Conservation (phyloP, 2,888 invertebrate genomes). For the Campoplex nolae region DNA sequence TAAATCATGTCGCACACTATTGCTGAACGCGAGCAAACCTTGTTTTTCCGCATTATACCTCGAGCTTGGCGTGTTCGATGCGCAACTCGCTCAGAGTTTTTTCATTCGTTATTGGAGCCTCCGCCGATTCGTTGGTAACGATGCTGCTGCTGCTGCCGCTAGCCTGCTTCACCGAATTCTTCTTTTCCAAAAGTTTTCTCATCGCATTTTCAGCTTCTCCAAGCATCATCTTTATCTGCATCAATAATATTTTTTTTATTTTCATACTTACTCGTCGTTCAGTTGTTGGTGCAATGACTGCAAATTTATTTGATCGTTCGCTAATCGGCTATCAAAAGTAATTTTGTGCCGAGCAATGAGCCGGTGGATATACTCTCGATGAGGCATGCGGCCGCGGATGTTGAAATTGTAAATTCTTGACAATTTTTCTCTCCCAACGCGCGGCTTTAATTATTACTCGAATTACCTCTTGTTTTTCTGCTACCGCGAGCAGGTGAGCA, state of each 20-base stretch:
- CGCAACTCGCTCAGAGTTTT: constrained; percentile 93
- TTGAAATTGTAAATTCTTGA: too few relatives aligned
- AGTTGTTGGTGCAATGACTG: constrained; percentile 96
- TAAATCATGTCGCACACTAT: neutral
- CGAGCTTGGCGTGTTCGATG: constrained; percentile 94
- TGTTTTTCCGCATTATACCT: constrained; percentile 83
- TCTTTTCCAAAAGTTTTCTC: constrained; percentile 90
- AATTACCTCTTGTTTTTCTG: constrained; percentile 88
- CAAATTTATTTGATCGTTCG: constrained; percentile 94
- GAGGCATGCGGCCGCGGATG: too few relatives aligned
- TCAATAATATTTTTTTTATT: constrained; percentile 79
- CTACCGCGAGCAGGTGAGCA: too few relatives aligned
- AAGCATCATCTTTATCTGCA: constrained; percentile 79
- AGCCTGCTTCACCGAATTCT: constrained; percentile 87
- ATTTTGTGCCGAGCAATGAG: too few relatives aligned
- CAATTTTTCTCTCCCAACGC: too few relatives aligned
- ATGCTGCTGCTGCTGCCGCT: too few relatives aligned
- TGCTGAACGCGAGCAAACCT: neutral
- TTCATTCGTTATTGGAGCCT: constrained; percentile 88
- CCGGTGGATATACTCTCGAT: too few relatives aligned
- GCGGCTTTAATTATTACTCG: too few relatives aligned
- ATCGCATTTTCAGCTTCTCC: constrained; percentile 92
- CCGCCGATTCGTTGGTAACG: constrained; percentile 88
- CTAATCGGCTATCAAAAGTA: constrained; percentile 87
- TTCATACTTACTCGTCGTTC: constrained; percentile 97